Conservation (phyloP, 2,797 vertebrate species). For the Micrastur ruficollis region DNA sequence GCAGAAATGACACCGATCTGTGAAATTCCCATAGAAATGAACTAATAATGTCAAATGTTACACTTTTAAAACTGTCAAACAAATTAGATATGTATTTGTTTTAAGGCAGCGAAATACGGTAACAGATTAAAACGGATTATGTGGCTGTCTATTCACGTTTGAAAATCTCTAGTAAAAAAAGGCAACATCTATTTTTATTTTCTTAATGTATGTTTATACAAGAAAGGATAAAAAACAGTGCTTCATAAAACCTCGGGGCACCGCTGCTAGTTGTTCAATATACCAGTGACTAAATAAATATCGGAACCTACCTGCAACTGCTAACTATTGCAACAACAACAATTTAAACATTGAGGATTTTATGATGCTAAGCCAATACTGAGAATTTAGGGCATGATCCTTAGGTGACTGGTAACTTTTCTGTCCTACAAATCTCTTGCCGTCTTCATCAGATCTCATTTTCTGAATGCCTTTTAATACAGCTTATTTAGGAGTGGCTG, state of each 20-base stretch:
- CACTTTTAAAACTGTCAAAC: background rate
- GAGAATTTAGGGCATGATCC: background rate
- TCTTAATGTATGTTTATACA: background rate
- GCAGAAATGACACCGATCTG: background rate
- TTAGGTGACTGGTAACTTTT: background rate
- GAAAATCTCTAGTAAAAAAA: background rate
- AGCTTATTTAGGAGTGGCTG: background rate
- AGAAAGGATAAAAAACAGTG: background rate
- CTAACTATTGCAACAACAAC: background rate
- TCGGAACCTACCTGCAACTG: background rate
- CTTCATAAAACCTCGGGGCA: background rate
- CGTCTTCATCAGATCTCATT: background rate
- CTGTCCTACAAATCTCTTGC: background rate
- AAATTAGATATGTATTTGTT: constrained; percentile 20
- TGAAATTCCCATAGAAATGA: constrained; percentile 1
- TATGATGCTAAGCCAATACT: background rate
- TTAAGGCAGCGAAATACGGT: background rate
- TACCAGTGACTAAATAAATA: background rate
- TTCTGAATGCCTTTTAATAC: background rate
- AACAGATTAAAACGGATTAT: background rate
- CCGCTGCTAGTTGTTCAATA: background rate
- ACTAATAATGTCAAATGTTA: background rate
- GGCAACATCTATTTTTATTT: constrained; percentile 9
- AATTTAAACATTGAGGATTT: background rate
- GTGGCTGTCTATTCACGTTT: background rate